Percentiles rank a stretch among this genome's conserved stretches.
Evolutionary conservation across 92 coral and sea anemone species (phyloP).

Genomic region (Zoanthus gigantus): DNA sequence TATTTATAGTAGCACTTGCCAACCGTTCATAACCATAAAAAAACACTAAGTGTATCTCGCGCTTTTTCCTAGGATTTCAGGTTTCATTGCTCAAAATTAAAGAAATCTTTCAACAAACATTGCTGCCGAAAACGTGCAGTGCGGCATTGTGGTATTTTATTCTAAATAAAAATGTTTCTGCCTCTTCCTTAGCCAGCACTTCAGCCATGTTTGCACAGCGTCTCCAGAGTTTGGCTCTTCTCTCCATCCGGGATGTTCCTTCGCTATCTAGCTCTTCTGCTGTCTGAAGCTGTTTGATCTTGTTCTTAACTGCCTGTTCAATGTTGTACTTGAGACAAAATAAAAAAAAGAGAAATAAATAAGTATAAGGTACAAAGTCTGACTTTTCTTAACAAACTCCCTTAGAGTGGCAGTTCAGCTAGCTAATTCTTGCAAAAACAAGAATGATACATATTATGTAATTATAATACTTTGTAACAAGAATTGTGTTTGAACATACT

Average conservation of each 20-base stretch:
- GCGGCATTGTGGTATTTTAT: conserved; percentile 84
- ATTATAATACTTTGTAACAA: too few species aligned
- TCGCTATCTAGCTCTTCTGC: conserved; percentile 85
- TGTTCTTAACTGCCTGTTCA: conserved; percentile 77
- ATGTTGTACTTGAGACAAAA: conserved; percentile 70
- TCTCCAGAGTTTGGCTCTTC: conserved; percentile 93
- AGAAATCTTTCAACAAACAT: background rate
- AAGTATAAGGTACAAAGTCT: too few species aligned
- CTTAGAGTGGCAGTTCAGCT: too few species aligned
- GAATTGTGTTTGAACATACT: too few species aligned
- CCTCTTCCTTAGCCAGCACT: conserved; percentile 92
- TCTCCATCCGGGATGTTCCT: conserved; percentile 66
- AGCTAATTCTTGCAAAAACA: too few species aligned
- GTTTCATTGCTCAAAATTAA: too few species aligned
- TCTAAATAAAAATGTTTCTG: conserved; percentile 83
- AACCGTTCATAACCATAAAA: too few species aligned
- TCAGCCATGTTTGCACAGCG: conserved; percentile 99
- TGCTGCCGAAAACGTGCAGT: conserved; percentile 72
- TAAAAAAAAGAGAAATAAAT: background rate
- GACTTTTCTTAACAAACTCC: too few species aligned
- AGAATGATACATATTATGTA: too few species aligned
- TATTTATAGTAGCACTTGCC: too few species aligned
- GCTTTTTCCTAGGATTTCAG: too few species aligned
- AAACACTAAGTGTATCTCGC: too few species aligned
- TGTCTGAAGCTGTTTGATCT: conserved; percentile 77